Evolutionary conservation across 2,888 invertebrate genomes (phyloP).

Genomic region (Parnassius mnemosyne): DNA sequence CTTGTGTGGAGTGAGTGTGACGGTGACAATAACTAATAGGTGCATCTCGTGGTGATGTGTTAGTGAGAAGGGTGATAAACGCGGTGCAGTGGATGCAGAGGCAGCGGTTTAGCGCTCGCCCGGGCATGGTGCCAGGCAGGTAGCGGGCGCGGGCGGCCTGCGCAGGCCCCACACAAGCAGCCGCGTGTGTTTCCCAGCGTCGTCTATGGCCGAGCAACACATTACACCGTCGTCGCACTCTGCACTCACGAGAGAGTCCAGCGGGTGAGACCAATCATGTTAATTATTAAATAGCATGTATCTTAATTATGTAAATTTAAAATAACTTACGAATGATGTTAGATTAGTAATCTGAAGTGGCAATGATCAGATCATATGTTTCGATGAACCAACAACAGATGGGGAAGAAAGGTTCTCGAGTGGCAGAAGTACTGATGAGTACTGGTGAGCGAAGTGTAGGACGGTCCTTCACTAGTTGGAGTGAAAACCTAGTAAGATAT

Average conservation of each 20-base stretch:
- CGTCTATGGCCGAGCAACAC: slow-evolving; percentile 96
- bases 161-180: slow-evolving; percentile 79
- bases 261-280: slow-evolving; percentile 55
- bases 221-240: slow-evolving; percentile 87
- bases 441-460: too few species aligned
- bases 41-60: slow-evolving; percentile 36
- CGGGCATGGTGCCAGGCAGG: slow-evolving; percentile 80
- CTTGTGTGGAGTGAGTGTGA: slow-evolving; percentile 45
- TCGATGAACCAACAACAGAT: too few species aligned
- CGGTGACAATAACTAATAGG: slow-evolving; percentile 28
- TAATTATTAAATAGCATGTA: too few species aligned
- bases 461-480: too few species aligned
- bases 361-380: too few species aligned
- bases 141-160: slow-evolving; percentile 80
- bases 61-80: slow-evolving; percentile 43
- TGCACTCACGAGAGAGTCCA: slow-evolving; percentile 86
- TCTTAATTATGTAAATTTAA: too few species aligned
- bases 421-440: too few species aligned
- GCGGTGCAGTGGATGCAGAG: slow-evolving; percentile 63
- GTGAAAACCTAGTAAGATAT: too few species aligned
- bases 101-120: slow-evolving; percentile 66
- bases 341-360: too few species aligned
- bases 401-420: too few species aligned
- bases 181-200: slow-evolving; percentile 86
- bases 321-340: too few species aligned